Evolutionary conservation across 2,888 invertebrate genomes (phyloP), one percentile per base, ranked within the genome.

Genomic region (Acanthopleura granulata): DNA sequence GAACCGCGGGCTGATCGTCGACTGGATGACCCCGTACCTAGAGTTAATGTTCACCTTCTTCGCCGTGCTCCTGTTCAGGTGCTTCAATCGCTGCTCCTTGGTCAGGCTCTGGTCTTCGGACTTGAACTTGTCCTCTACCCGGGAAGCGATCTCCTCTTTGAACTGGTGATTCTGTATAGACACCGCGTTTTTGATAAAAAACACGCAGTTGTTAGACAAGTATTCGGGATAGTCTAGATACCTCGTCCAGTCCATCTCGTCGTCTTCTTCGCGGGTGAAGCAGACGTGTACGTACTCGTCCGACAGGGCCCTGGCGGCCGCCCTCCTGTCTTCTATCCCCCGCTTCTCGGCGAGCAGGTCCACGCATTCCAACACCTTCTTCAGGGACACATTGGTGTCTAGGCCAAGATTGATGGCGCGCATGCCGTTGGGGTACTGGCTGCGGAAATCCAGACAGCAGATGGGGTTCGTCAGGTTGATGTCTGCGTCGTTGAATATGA

Each of bases 351-450:
- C 51, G 51, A 51, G 51, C 51, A 51, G 51, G 51, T 51, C 51
- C 18, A 51, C 51, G 51, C 51, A 51, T 51, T 51, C 51, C 51
- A 51, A 15, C 51, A 51, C 51, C 51, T 51, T 51, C 51, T 51
- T 18, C 51, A 51, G 51, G 51, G 51, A 51, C 14, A 51, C 51
- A 18, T 18, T 18, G 51, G 51, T 51, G 51, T 51, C 51, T 51
- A 51, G 14, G 18, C 51, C 51, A 14, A 51, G 51, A 51, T 51
- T 51, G 51, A 51, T 51, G 51, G 51, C 51, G 14, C 14, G 18
- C 51, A 51, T 51, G 51, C 51, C 51, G 51, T 51, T 51, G 51
- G 51, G 51, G 51, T 51, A 51, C 51, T 51, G 51, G 51, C 51
- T 51, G 51, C 51, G 51, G 18, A 51, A 51, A 18, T 51, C 51